Base-by-base conservation (phyloP, 2,888 invertebrate species). In the Drosophila atripex region DNA sequence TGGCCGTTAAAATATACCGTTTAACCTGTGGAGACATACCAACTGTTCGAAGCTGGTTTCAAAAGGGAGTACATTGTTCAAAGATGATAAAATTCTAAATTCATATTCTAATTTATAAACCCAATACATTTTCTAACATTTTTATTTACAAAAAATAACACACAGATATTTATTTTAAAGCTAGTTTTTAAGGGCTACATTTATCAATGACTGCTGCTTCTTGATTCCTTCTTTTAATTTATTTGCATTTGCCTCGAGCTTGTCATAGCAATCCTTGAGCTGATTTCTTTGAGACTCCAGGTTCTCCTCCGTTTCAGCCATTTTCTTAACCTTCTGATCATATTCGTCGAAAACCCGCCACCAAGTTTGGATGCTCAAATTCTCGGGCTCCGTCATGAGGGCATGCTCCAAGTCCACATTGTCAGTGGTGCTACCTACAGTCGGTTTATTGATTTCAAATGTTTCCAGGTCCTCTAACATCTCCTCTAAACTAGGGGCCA, bases 341-440 rank as follows among this genome's bases (percentile, higher is more conserved):
- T 91, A 91, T 21, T 85, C 85, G 59, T 91, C 91, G 52, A 91
- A 91, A 0, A 85, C 66, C 39, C 87, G 79, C 91, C 91, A 91
- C 91, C 91, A 91, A 0, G 88, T 84, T 0, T 83, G 65, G 1
- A 87, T 71, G 0, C 71, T 35, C n/a, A 88, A 25, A 8, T 73
- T 71, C 18, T 75, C 85, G 1, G 73, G 79, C 2, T 87, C 80
- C 0, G 71, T 80, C 2, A 75, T 71, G 16, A 80, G 49, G 6
- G 51, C 61, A 7, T 76, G 55, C 49, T 71, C 86, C 51, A 59
- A 43, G 50, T 65, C 86, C 28, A 38, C 49, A 5, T 46, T 54
- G 23, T 21, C 75, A 3, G 35, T 32, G 8, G 9, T 14, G 6
- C 11, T 47, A 7, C 8, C 53, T 6, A 21, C 45, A 7, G 63